Conservation (phyloP, 2,888 invertebrate species). For the Pseudanteris insignis region DNA sequence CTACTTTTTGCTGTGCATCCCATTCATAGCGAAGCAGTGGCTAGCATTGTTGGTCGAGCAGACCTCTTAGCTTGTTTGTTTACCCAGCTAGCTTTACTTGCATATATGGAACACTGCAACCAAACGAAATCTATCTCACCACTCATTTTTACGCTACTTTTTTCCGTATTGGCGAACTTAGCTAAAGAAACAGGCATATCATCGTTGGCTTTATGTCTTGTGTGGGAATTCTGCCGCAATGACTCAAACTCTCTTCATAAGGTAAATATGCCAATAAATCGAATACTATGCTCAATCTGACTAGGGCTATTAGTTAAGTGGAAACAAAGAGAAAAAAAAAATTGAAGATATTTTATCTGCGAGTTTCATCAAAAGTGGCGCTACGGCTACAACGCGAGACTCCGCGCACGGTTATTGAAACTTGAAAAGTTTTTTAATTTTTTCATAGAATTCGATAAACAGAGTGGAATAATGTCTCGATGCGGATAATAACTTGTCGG, state of each 20-base stretch:
- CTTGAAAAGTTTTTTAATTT: too few relatives aligned
- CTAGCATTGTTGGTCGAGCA: conserved; percentile 94
- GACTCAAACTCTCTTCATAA: conserved; percentile 56
- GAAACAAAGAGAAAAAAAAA: too few relatives aligned
- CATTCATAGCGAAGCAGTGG: conserved; percentile 96
- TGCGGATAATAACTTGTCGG: too few relatives aligned
- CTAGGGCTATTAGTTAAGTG: too few relatives aligned
- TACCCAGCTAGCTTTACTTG: conserved; percentile 86
- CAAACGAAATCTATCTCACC: conserved; percentile 60
- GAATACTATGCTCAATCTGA: too few relatives aligned
- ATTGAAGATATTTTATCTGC: too few relatives aligned
- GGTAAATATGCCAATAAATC: conserved; percentile 48
- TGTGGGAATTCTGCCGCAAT: conserved; percentile 78
- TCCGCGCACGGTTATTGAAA: too few relatives aligned
- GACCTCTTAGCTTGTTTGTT: conserved; percentile 92
- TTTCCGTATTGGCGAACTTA: conserved; percentile 81
- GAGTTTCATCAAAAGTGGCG: too few relatives aligned
- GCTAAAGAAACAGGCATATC: conserved; percentile 97
- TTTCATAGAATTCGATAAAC: too few relatives aligned
- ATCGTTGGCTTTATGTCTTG: conserved; percentile 87
- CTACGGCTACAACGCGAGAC: too few relatives aligned
- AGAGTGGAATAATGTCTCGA: too few relatives aligned
- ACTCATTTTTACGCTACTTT: conserved; percentile 67
- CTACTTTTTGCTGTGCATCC: conserved; percentile 94
- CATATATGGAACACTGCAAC: conserved; percentile 79